phyloP scores from a whole-genome alignment of 2,888 invertebrate species.

The Oeneis ivallda region DNA sequence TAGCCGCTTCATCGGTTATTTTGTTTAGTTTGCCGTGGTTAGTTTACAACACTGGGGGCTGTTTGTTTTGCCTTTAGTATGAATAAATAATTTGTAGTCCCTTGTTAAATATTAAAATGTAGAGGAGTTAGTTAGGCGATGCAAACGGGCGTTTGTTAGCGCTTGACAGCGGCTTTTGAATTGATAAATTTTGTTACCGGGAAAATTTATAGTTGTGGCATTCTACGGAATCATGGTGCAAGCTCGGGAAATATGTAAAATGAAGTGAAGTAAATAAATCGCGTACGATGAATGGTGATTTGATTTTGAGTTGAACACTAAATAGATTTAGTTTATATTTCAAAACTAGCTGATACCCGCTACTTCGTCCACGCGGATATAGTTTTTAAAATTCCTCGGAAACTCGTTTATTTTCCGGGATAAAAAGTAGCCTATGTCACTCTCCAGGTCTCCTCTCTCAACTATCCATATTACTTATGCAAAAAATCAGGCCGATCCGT shows the following conservation, averaged over 20 bases:
- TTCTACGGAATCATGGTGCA: conserved; percentile 1
- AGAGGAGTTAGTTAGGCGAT: conserved; percentile 28
- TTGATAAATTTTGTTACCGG: conserved; percentile 12
- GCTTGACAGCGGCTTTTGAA: conserved; percentile 7
- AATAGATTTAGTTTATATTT: too few relatives aligned
- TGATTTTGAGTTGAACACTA: too few relatives aligned
- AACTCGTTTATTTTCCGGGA: too few relatives aligned
- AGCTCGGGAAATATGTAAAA: conserved; percentile 3
- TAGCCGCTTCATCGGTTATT: conserved; percentile 62
- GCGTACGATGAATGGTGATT: not conserved
- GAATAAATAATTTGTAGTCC: conserved; percentile 72
- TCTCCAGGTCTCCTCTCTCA: too few relatives aligned
- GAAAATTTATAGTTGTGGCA: conserved; percentile 12
- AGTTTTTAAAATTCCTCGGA: too few relatives aligned
- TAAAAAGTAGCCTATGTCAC: too few relatives aligned
- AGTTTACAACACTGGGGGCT: conserved; percentile 61
- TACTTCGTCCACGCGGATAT: too few relatives aligned
- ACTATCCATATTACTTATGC: too few relatives aligned
- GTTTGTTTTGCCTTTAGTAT: conserved; percentile 60
- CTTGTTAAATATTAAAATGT: conserved; percentile 47
- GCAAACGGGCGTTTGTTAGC: conserved; percentile 28
- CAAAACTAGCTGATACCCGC: too few relatives aligned
- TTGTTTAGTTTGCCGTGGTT: conserved; percentile 67
- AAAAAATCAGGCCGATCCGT: too few relatives aligned
- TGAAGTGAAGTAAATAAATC: conserved; percentile 3